These are phyloP conservation scores for Morone saxatilis DNA, from an alignment of 2,113 vertebrate species.

Conservation along the genomic window DNA sequence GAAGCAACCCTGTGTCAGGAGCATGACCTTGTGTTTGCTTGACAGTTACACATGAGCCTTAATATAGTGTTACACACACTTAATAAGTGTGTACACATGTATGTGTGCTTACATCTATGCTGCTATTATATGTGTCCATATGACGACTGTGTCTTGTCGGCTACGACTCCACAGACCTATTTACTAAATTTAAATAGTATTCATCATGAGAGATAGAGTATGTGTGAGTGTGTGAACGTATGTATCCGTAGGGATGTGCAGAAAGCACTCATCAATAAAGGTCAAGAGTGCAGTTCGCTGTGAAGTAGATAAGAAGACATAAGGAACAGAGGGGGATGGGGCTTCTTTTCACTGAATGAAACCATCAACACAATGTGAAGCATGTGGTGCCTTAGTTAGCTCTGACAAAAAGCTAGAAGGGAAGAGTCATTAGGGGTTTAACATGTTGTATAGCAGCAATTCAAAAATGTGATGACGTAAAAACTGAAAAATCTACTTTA, in stretches of 20 bases:
- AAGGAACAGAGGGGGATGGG: constrained; percentile 15
- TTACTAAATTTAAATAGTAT: neutral
- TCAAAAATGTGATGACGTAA: neutral
- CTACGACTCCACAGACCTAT: neutral
- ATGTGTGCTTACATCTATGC: neutral
- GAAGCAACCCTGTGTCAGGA: neutral
- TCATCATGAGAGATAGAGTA: neutral
- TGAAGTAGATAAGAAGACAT: constrained; percentile 39
- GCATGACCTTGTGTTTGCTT: constrained; percentile 27
- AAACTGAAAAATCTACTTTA: neutral
- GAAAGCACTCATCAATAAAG: constrained; percentile 58
- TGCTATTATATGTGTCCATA: neutral
- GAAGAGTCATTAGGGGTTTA: neutral
- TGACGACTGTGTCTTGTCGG: neutral
- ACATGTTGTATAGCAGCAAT: neutral
- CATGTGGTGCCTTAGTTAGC: neutral
- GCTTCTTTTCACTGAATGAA: constrained; percentile 9
- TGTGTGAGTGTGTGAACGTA: neutral
- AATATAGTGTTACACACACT: neutral
- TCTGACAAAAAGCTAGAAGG: neutral
- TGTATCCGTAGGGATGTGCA: constrained; percentile 10
- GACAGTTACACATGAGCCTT: constrained; percentile 2
- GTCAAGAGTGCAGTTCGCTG: constrained; percentile 44
- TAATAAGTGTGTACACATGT: neutral
- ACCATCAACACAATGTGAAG: neutral